Base-by-base conservation (phyloP, 1,140 invertebrate genomes). In the Hypsibius dujardini region DNA sequence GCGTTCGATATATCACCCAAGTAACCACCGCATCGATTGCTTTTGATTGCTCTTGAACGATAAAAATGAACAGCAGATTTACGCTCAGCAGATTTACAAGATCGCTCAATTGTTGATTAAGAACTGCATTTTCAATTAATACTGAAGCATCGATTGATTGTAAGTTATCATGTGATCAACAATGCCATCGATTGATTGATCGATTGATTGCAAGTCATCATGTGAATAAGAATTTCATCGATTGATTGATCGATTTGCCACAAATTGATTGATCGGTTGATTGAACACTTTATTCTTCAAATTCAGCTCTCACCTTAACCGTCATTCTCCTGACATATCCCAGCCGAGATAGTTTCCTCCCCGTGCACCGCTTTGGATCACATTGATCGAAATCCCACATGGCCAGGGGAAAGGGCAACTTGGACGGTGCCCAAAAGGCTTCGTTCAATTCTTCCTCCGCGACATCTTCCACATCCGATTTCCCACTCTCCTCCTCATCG, bases 341-440 rank as follows among this genome's bases (percentile, higher is more conserved):
- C 76, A 90, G 82, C 71, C 91, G 83, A 0, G 84, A 82, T 2
- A 98, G 82, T 83, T 96, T 97, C 75, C 89, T 82, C 7, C 94
- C 95, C 0, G 90, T 90, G 81, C 95, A 98, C 79, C 92, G 92
- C 79, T 90, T 94, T 0, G 93, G 92, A 82, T 98, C 93, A 79
- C 94, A 97, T 72, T 97, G 93, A 76, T 89, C 88, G 45, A 95
- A 83, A 80, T 97, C 94, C 95, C 95, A 98, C 93, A 98, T 96
- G 67, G 89, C 90, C 1, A 97, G 86, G 0, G 86, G 82, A 79
- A 92, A 94, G 1, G 80, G 78, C 69, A 79, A n/a, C 7, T n/a
- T 7, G n/a, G 7, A 7, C n/a, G 50, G 50, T n/a, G 7, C 50
- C 50, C 50, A 56, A n/a, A n/a, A n/a, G n/a, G n/a, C n/a, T n/a